Conservation (phyloP, 2,888 invertebrate genomes). For the Unio pictorum region DNA sequence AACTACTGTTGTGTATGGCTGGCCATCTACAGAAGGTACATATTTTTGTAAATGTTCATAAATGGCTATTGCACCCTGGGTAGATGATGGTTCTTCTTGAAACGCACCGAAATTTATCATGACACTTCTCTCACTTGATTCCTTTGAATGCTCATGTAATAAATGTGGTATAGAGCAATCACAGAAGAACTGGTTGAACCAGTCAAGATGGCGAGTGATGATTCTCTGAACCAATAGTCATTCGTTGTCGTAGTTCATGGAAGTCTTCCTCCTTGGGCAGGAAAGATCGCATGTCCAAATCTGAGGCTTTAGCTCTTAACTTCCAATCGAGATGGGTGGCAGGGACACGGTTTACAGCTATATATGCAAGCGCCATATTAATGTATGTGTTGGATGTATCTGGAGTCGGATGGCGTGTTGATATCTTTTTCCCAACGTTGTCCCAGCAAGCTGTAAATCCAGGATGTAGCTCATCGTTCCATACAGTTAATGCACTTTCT, state of each 20-base stretch:
- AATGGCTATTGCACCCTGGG: slow-evolving; percentile 13
- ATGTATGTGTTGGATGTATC: neutral
- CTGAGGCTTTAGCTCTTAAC: no score
- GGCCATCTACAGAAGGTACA: slow-evolving; percentile 11
- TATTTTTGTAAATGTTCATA: slow-evolving; percentile 20
- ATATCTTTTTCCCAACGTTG: slow-evolving; percentile 23
- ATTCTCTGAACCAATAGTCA: slow-evolving; percentile 12
- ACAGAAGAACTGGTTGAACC: slow-evolving; percentile 15
- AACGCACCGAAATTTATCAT: slow-evolving; percentile 6
- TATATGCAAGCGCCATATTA: no score
- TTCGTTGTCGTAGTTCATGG: slow-evolving; percentile 1
- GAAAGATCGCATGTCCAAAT: no score
- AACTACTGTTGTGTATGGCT: slow-evolving; percentile 11
- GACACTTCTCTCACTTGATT: slow-evolving; percentile 12
- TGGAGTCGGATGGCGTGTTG: slow-evolving; percentile 11
- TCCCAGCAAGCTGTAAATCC: slow-evolving; percentile 31
- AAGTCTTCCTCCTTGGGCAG: no score
- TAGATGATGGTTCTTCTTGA: slow-evolving; percentile 11
- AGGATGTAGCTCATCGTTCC: slow-evolving; percentile 3
- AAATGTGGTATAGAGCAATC: slow-evolving; percentile 12
- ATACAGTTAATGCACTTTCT: neutral
- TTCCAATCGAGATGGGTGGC: no score
- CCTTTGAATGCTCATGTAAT: slow-evolving; percentile 12
- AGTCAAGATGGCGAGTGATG: slow-evolving; percentile 9
- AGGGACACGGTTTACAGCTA: no score